These are phyloP conservation scores for Plectropomus leopardus DNA, from an alignment of 2,113 vertebrate genomes.

Conservation along the genomic window DNA sequence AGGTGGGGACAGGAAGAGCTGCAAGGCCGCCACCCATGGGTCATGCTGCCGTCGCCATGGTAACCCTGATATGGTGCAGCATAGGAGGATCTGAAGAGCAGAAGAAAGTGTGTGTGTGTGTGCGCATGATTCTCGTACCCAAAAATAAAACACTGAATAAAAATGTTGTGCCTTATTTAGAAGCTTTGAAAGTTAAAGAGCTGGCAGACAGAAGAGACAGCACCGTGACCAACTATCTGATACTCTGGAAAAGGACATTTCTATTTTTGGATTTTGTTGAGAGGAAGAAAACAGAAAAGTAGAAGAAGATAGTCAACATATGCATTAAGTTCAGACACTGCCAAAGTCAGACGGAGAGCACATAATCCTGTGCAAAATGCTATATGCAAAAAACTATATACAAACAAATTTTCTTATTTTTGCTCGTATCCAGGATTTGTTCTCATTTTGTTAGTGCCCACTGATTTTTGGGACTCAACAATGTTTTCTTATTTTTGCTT, in stretches of 20 bases:
- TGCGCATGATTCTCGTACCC: neutral
- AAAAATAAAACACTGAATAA: neutral
- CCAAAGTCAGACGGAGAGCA: neutral
- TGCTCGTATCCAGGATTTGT: too few species aligned
- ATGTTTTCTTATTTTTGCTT: too few species aligned
- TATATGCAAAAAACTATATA: too few species aligned
- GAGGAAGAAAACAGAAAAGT: neutral
- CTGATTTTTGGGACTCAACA: too few species aligned
- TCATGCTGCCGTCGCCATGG: conserved; percentile 61
- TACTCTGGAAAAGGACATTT: neutral
- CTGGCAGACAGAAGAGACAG: neutral
- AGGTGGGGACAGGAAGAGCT: conserved; percentile 46
- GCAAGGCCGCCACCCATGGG: conserved; percentile 39
- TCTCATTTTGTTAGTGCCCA: too few species aligned
- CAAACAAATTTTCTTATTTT: too few species aligned
- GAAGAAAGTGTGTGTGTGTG: conserved; percentile 11
- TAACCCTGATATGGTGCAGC: conserved; percentile 66
- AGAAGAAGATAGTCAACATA: neutral
- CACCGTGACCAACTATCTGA: conserved; percentile 8
- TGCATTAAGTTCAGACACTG: neutral
- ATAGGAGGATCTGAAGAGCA: conserved; percentile 75
- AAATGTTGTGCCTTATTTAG: neutral
- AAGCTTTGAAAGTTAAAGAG: neutral
- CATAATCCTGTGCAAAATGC: too few species aligned
- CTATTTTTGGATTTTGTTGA: neutral